Conservation (phyloP, 2,113 vertebrate genomes). For the Monopterus albus region DNA sequence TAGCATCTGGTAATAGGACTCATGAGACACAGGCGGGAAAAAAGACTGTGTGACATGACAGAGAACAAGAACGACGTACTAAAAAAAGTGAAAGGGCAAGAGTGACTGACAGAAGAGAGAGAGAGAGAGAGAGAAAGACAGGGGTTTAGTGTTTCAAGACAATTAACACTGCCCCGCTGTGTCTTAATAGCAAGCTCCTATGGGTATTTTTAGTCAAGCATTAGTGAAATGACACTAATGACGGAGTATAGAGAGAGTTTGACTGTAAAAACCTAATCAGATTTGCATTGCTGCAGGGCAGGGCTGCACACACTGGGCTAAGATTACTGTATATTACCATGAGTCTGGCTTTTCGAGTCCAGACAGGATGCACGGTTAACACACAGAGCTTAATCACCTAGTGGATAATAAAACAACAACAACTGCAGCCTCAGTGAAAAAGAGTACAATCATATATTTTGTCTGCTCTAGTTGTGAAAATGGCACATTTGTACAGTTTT, state of each 20-base stretch:
- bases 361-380: constrained; percentile 44
- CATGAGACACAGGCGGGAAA: constrained; percentile 36
- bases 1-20: constrained; percentile 71
- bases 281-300: constrained; percentile 51
- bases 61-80: constrained; percentile 55
- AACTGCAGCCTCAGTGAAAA: constrained; percentile 8
- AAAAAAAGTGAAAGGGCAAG: constrained; percentile 46
- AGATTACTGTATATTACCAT: constrained; percentile 43
- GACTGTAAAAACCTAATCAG: constrained; percentile 62
- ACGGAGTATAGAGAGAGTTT: constrained; percentile 44
- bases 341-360: constrained; percentile 32
- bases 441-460: constrained; percentile 18
- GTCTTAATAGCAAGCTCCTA: constrained; percentile 53
- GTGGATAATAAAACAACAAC: background rate
- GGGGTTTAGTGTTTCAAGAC: constrained; percentile 55
- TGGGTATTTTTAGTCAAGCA: constrained; percentile 71
- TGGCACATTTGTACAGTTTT: constrained; percentile 7
- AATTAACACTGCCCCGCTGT: constrained; percentile 62
- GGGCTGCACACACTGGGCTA: constrained; percentile 31
- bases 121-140: constrained; percentile 21
- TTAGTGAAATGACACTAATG: constrained; percentile 72
- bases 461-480: constrained; percentile 1
- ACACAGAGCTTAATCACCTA: constrained; percentile 40
- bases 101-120: constrained; percentile 50
- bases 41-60: constrained; percentile 51